Evolutionary conservation across 2,888 invertebrate genomes (phyloP), one percentile per base, ranked within the genome.

Genomic region (Xanthia togata): DNA sequence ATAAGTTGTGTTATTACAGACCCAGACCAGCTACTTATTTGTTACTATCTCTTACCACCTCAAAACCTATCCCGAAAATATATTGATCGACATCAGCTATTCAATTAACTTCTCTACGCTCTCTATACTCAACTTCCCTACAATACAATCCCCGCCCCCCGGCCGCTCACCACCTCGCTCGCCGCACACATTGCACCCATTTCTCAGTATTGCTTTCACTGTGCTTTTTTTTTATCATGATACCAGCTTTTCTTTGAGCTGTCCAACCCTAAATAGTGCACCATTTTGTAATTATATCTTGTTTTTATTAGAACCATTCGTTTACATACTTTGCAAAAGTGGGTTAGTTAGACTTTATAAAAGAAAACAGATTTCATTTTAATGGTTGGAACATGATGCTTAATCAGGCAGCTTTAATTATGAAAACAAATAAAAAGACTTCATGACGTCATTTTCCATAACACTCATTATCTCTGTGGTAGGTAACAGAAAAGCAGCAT

Each of bases 271-370:
- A 50, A 31, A 44, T 55, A n/a, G 26, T 67, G 50, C 35, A 35
- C 20, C 38, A 73, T 55, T 59, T 78, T 78, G 44, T 77, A 62
- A 47, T 57, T 79, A 50, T 71, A 62, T 64, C 65, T 69, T 57
- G 44, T 23, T 81, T 72, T 50, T 59, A 75, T 62, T 62, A 62
- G 47, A 23, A 4, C 59, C 50, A 67, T 79, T 38, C 31, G 60
- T 67, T 70, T 67, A 76, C 47, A 57, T 76, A 53, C 44, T 59
- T 79, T 20, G 59, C 23, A 57, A 71, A 26, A 59, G n/a, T 26
- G 50, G 47, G 20, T 71, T 35, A 63, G 41, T 20, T 31, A 26
- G 14, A 38, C 23, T 50, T 59, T 60, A 31, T n/a, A 6, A 53
- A 50, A 4, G 53, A 11, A 53, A 11, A 23, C 53, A 1, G n/a